Evolutionary conservation across 1,140 invertebrate species (phyloP).

Genomic region (Scaptomyza montana): DNA sequence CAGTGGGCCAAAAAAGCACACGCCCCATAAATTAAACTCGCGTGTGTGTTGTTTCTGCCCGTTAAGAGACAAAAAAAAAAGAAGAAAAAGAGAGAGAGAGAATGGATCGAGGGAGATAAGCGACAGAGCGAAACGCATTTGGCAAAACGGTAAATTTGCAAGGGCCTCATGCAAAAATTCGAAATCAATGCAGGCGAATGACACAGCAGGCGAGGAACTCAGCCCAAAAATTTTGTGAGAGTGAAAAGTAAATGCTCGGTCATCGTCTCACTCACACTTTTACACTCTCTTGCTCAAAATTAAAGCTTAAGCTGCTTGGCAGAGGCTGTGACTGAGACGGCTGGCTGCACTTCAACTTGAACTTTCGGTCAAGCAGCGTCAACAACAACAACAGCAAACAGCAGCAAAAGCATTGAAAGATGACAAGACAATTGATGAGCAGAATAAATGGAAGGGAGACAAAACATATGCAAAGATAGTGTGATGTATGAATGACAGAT

Average conservation of each 20-base stretch:
- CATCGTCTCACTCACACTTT: conserved; percentile 7
- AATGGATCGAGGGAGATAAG: conserved; percentile 39
- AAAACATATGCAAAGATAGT: conserved; percentile 26
- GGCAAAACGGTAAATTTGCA: conserved; percentile 64
- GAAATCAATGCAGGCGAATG: conserved; percentile 77
- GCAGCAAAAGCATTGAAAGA: conserved; percentile 42
- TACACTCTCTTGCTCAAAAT: not conserved
- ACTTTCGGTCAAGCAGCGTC: conserved; percentile 48
- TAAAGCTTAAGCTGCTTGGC: not conserved
- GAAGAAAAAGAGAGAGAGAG: not conserved
- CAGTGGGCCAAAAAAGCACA: conserved; percentile 68
- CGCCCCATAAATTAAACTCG: conserved; percentile 79
- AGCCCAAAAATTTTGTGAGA: not conserved
- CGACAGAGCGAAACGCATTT: conserved; percentile 50
- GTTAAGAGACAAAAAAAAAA: too few species aligned
- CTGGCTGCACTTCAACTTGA: conserved; percentile 75
- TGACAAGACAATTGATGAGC: conserved; percentile 80
- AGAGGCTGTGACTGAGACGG: conserved; percentile 43
- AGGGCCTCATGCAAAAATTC: conserved; percentile 14
- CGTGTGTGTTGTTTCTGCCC: conserved; percentile 50
- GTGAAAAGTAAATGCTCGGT: conserved; percentile 8
- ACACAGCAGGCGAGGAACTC: conserved; percentile 40
- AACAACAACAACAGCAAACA: conserved; percentile 18
- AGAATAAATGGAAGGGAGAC: conserved; percentile 24
- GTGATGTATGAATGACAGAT: conserved; percentile 45